Percentiles rank a stretch among this genome's conserved stretches.
These are phyloP conservation scores for Bombus affinis DNA, from an alignment of 1,140 invertebrate genomes.

Conservation along the genomic window DNA sequence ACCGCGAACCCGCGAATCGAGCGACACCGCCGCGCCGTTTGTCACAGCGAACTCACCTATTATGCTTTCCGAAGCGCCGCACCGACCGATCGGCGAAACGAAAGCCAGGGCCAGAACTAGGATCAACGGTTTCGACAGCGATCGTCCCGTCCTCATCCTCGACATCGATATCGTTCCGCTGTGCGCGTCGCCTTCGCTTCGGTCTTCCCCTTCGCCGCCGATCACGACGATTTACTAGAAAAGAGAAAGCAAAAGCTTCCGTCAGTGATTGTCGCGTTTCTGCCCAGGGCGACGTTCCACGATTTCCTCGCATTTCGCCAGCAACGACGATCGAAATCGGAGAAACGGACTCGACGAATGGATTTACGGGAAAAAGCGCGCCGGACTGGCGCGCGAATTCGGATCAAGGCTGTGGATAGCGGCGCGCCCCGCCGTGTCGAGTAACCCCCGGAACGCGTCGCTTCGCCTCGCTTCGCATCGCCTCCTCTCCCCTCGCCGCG, in stretches of 20 bases:
- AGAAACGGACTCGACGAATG: neutral
- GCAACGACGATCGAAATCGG: neutral
- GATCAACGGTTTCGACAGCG: slow-evolving; percentile 56
- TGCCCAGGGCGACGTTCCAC: neutral
- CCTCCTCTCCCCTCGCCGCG: neutral
- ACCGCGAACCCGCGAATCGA: too few relatives aligned
- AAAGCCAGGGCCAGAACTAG: slow-evolving; percentile 64
- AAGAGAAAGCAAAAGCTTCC: slow-evolving; percentile 11
- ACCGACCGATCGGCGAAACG: slow-evolving; percentile 56
- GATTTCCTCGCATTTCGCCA: too few relatives aligned
- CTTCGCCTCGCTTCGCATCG: neutral
- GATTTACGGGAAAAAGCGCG: neutral
- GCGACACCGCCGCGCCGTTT: neutral
- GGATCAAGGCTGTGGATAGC: slow-evolving; percentile 22
- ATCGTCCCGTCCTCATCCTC: slow-evolving; percentile 51
- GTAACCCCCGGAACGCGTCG: neutral
- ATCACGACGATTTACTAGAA: slow-evolving; percentile 49
- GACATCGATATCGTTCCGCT: slow-evolving; percentile 3
- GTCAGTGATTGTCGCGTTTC: slow-evolving; percentile 1
- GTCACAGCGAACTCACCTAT: slow-evolving; percentile 70
- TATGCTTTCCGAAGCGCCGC: slow-evolving; percentile 74
- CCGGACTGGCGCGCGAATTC: slow-evolving; percentile 1
- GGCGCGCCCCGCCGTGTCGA: neutral
- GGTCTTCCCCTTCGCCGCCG: slow-evolving; percentile 2
- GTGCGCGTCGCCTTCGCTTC: slow-evolving; percentile 29